A percentile compares a stretch with the other conserved stretches of the same genome.
phyloP scores from a whole-genome alignment of 2,113 vertebrate genomes.

The Indicator indicator region DNA sequence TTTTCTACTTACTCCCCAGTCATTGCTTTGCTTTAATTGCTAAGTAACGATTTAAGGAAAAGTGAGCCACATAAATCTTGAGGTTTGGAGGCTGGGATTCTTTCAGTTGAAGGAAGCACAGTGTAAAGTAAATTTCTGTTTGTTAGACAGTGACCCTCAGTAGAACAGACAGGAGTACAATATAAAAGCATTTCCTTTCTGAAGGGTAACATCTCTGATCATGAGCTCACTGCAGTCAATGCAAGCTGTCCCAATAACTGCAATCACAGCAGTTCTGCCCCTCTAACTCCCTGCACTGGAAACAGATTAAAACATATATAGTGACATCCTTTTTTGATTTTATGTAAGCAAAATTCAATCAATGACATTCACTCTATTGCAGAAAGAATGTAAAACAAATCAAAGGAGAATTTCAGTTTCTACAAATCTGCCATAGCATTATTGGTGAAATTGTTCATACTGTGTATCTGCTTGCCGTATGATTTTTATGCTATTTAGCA shows the following conservation, averaged over 20 bases:
- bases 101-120: constrained; percentile 56
- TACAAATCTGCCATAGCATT: not conserved
- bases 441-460: not conserved
- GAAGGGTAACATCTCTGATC: constrained; percentile 2
- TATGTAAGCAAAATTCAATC: not conserved
- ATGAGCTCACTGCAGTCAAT: not conserved
- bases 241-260: constrained; percentile 22
- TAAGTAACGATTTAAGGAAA: constrained; percentile 67
- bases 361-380: not conserved
- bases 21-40: constrained; percentile 75
- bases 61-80: constrained; percentile 64
- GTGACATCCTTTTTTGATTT: not conserved
- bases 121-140: constrained; percentile 49
- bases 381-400: not conserved
- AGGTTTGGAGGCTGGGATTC: not conserved
- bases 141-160: constrained; percentile 4
- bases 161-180: not conserved
- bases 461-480: not conserved
- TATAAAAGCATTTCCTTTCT: constrained; percentile 33
- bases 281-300: not conserved
- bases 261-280: constrained; percentile 19
- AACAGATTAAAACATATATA: not conserved
- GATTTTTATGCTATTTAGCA: not conserved
- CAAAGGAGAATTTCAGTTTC: not conserved
- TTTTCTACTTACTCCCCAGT: constrained; percentile 71